These are phyloP conservation scores for Aquatica leii DNA, from an alignment of 2,888 invertebrate genomes.

Conservation along the genomic window DNA sequence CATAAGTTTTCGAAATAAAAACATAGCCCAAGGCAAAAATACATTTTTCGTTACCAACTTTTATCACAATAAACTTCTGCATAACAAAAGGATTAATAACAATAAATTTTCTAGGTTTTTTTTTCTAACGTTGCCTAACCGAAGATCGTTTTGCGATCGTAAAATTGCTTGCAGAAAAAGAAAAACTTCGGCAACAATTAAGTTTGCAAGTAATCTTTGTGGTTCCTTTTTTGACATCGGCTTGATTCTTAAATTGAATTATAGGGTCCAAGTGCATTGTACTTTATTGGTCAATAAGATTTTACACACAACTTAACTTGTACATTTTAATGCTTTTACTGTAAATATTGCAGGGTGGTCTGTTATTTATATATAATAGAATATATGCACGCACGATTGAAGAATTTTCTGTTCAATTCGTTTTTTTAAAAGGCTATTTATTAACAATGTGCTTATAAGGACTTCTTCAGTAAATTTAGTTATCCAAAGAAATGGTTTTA, in stretches of 20 bases:
- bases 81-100: slow-evolving; percentile 37
- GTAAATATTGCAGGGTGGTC: slow-evolving; percentile 40
- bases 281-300: slow-evolving; percentile 30
- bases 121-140: no score
- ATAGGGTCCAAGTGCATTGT: slow-evolving; percentile 5
- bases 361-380: slow-evolving; percentile 18
- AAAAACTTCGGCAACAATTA: no score
- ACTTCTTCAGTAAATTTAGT: slow-evolving; percentile 3
- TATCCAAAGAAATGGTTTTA: no score
- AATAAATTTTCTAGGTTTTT: slow-evolving; percentile 8
- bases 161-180: no score
- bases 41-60: slow-evolving; percentile 40
- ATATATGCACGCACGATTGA: slow-evolving; percentile 30
- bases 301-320: slow-evolving; percentile 38
- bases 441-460: not conserved
- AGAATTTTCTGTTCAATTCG: slow-evolving; percentile 34
- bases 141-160: no score
- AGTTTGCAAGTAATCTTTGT: no score
- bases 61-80: slow-evolving; percentile 38
- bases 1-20: slow-evolving; percentile 36
- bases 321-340: slow-evolving; percentile 24
- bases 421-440: slow-evolving; percentile 25
- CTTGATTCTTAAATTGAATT: slow-evolving; percentile 20
- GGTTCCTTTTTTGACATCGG: no score
- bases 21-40: slow-evolving; percentile 37